These are phyloP conservation scores for Gambusia affinis DNA, from an alignment of 2,113 vertebrate genomes.

Conservation along the genomic window DNA sequence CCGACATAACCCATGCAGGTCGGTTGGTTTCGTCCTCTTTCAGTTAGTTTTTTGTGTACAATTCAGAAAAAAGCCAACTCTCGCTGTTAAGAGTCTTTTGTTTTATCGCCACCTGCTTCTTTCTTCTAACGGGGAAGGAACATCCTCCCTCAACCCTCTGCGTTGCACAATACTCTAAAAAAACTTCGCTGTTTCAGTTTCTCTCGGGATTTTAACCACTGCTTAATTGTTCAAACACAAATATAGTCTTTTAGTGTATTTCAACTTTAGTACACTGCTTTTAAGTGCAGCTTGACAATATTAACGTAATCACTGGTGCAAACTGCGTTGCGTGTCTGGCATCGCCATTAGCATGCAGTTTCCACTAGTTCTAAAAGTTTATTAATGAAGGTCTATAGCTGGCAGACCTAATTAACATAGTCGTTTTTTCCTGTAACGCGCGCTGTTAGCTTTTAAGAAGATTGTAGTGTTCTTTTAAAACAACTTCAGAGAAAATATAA, in stretches of 20 bases:
- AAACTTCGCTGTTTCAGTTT: background rate
- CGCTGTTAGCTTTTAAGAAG: background rate
- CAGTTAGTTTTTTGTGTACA: no score
- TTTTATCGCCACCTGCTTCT: conserved; percentile 69
- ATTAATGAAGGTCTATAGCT: background rate
- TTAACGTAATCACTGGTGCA: background rate
- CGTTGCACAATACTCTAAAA: conserved; percentile 13
- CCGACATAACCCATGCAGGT: conserved; percentile 91
- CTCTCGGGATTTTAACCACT: no score
- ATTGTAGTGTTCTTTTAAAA: background rate
- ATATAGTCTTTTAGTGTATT: background rate
- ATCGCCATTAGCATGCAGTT: background rate
- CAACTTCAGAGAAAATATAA: background rate
- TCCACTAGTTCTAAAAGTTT: background rate
- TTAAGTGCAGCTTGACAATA: background rate
- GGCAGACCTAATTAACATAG: background rate
- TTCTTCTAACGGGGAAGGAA: conserved; percentile 25
- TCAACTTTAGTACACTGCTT: background rate
- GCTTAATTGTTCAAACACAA: background rate
- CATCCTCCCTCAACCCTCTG: conserved; percentile 15
- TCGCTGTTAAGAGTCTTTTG: conserved; percentile 62
- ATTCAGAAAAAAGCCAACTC: background rate
- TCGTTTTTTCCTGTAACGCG: background rate
- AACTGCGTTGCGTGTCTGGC: background rate
- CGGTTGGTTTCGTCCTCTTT: conserved; percentile 20